phyloP scores from a whole-genome alignment of 2,888 invertebrate genomes.

The Drosophila yooni region DNA sequence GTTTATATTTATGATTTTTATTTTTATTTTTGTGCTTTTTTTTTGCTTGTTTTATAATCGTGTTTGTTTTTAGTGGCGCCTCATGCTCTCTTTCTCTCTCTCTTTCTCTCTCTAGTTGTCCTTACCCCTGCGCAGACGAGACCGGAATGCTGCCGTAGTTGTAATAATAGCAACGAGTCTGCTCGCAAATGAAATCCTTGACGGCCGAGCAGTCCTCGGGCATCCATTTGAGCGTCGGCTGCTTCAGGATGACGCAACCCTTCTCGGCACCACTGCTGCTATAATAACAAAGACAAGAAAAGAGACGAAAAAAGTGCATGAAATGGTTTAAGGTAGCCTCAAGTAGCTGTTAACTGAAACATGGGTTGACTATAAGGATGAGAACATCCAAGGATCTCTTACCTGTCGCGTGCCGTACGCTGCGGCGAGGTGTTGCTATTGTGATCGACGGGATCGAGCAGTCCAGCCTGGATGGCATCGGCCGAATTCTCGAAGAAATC shows the following conservation, averaged over 20 bases:
- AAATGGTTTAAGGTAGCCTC: slow-evolving; percentile 24
- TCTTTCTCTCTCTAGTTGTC: slow-evolving; percentile 62
- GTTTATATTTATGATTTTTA: slow-evolving; percentile 32
- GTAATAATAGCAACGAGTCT: slow-evolving; percentile 95
- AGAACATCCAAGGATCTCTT: slow-evolving; percentile 31
- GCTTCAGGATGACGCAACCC: slow-evolving; percentile 92
- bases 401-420: slow-evolving; percentile 90
- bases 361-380: neutral
- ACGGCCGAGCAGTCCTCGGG: slow-evolving; percentile 92
- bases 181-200: slow-evolving; percentile 95
- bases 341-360: slow-evolving; percentile 1
- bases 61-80: slow-evolving; percentile 54
- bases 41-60: slow-evolving; percentile 36
- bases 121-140: slow-evolving; percentile 96
- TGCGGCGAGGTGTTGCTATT: slow-evolving; percentile 92
- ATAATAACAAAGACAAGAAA: slow-evolving; percentile 74
- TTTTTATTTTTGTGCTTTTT: slow-evolving; percentile 20
- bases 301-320: neutral
- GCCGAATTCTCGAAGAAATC: slow-evolving; percentile 90
- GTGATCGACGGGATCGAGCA: slow-evolving; percentile 87
- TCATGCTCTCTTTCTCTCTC: slow-evolving; percentile 11
- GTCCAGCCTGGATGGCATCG: slow-evolving; percentile 84
- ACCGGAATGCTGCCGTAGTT: slow-evolving; percentile 96
- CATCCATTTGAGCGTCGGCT: slow-evolving; percentile 92
- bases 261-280: slow-evolving; percentile 88